Evolutionary conservation across 2,113 vertebrate genomes (phyloP), one percentile per base, ranked within the genome.

Genomic region (Choloepus hoffmanni): DNA sequence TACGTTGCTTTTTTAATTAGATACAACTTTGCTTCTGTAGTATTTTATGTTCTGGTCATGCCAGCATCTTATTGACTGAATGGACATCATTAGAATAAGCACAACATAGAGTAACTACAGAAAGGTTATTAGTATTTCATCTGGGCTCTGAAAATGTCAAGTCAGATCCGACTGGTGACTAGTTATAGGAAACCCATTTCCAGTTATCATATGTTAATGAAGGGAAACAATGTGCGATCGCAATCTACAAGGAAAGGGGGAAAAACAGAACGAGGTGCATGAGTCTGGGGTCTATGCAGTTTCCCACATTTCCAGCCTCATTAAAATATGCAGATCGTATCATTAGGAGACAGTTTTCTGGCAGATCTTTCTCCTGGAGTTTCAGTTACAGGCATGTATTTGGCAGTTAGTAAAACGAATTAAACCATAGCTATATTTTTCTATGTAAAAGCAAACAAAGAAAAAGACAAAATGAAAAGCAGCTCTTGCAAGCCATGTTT

Each of bases 91-190:
- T 98, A 98, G 97, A 98, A 92, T 11, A 43, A 98, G 93, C 95
- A 96, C 90, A 97, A 94, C 33, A 90, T 0, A 78, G 68, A 97
- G 26, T 74, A 78, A 87, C 36, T 97, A 93, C 86, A 95, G 97
- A 98, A 98, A 98, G 97, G 96, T 98, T 98, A 97, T 98, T 98
- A 98, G 79, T 98, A 97, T 97, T 97, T 97, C 97, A 98, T 98
- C 96, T 96, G 93, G 98, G 96, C 96, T 88, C 97, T 18, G 77
- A 55, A 98, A 98, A 98, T 98, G 98, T 98, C 98, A 98, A 97
- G 98, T 48, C 97, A 87, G 93, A 95, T 55, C 88, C 96, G 95
- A 96, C 97, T 94, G 94, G 96, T 48, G 95, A 96, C 94, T 24
- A 14, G 96, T 55, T 93, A 94, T 97, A 97, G 7, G 84, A 98